Conservation (phyloP, 2,113 vertebrate genomes). For the Odontophorus gujanensis region DNA sequence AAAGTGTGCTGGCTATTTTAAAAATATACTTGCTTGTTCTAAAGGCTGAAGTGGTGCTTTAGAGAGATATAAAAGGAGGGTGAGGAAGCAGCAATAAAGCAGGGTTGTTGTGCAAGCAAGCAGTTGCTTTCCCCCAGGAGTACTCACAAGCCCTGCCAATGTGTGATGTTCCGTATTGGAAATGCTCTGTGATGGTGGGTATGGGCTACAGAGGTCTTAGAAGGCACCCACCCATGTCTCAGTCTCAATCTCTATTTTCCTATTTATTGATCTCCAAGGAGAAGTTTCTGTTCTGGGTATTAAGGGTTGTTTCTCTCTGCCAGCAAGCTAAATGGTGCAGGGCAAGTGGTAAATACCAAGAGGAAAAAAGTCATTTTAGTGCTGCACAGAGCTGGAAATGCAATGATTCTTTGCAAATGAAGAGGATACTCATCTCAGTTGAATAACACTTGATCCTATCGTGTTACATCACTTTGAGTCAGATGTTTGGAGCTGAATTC, state of each 20-base stretch:
- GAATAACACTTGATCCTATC: background rate
- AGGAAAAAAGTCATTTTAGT: background rate
- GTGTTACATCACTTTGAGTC: background rate
- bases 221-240: background rate
- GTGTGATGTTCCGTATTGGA: background rate
- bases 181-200: background rate
- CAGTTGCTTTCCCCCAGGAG: slow-evolving; percentile 17
- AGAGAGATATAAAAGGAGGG: slow-evolving; percentile 48
- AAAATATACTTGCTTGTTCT: slow-evolving; percentile 47
- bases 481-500: background rate
- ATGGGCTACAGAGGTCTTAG: background rate
- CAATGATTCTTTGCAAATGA: background rate
- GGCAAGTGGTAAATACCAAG: background rate
- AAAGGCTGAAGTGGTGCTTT: slow-evolving; percentile 30
- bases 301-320: background rate
- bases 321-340: background rate
- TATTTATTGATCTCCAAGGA: background rate
- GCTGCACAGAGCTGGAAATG: background rate
- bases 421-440: background rate
- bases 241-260: background rate
- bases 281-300: background rate
- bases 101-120: background rate
- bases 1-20: background rate
- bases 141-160: background rate
- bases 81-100: slow-evolving; percentile 30